Conservation (phyloP, 2,113 vertebrate species). For the Egretta garzetta region DNA sequence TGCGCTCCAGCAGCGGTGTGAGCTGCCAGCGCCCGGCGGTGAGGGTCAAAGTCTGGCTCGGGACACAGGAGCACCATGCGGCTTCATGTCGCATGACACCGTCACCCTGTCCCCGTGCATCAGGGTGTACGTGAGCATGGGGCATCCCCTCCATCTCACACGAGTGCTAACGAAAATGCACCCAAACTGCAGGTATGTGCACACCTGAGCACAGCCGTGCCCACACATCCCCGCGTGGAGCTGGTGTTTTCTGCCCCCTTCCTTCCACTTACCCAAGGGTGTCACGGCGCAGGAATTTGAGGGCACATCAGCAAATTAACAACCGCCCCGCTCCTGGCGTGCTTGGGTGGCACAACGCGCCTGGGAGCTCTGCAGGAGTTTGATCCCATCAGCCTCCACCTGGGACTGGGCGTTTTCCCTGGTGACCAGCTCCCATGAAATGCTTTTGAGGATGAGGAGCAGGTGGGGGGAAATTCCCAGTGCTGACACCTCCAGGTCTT, state of each 20-base stretch:
- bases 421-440: not conserved
- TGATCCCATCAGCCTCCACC: not conserved
- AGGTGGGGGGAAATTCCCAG: not conserved
- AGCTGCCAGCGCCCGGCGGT: not conserved
- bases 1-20: not conserved
- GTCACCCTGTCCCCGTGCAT: not conserved
- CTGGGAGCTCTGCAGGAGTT: not conserved
- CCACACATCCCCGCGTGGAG: not conserved
- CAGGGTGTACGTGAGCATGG: accelerated
- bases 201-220: not conserved
- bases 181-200: not conserved
- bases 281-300: not conserved
- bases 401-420: not conserved
- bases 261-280: not conserved
- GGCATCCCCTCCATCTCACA: not conserved
- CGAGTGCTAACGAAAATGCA: not conserved
- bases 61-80: not conserved
- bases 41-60: not conserved
- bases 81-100: not conserved
- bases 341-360: not conserved
- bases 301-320: not conserved
- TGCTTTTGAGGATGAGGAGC: not conserved
- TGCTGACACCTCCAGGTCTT: not conserved
- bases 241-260: not conserved
- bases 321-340: not conserved